A percentile compares a stretch with the other conserved stretches of the same genome.
Evolutionary conservation across 2,888 invertebrate genomes (phyloP).

Genomic region (Didymodactylos carnosus): DNA sequence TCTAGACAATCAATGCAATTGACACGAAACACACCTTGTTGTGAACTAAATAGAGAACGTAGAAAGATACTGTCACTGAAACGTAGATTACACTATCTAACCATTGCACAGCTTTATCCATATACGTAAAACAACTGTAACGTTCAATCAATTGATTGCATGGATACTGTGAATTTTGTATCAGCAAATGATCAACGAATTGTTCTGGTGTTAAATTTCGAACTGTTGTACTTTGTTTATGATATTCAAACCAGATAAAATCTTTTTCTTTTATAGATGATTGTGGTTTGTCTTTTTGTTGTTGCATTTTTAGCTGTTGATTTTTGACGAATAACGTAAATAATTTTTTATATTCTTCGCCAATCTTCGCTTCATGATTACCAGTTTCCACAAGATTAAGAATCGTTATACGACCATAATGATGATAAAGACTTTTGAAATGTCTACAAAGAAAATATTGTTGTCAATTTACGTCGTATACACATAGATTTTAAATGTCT

Average conservation of each 20-base stretch:
- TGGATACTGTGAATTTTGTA: not conserved
- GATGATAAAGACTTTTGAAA: not conserved
- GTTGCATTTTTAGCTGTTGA: constrained; percentile 58
- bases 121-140: not conserved
- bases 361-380: not conserved
- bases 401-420: constrained; percentile 1
- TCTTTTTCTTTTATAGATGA: constrained; percentile 39
- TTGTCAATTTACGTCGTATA: too few relatives aligned
- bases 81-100: not conserved
- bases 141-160: not conserved
- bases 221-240: not conserved
- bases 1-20: constrained; percentile 96
- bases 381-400: not conserved
- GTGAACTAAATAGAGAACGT: constrained; percentile 48
- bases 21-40: constrained; percentile 48
- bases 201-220: not conserved
- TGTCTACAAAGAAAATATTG: not conserved
- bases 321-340: constrained; percentile 55
- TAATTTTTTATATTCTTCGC: not conserved
- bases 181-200: not conserved
- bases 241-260: not conserved
- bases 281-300: constrained; percentile 42
- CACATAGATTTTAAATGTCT: too few relatives aligned
- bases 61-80: constrained; percentile 17
- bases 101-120: not conserved